A percentile compares a stretch with the other conserved stretches of the same genome.
Evolutionary conservation across 2,888 invertebrate species (phyloP).

Genomic region (Therioaphis trifolii): DNA sequence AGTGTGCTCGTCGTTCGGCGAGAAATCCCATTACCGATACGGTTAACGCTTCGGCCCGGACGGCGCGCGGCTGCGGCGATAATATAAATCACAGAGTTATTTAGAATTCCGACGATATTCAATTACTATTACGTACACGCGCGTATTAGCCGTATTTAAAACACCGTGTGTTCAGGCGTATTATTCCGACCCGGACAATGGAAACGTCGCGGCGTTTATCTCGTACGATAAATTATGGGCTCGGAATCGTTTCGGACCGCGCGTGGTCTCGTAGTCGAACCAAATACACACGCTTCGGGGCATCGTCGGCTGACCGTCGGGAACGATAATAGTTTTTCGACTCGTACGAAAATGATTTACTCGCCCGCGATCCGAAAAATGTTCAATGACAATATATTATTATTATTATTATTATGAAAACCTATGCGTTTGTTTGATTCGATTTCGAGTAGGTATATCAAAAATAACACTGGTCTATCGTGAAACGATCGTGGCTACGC

Average conservation of each 20-base stretch:
- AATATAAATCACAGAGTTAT: neutral
- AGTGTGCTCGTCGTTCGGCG: too few relatives aligned
- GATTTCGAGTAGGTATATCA: neutral
- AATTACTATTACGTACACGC: neutral
- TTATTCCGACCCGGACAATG: neutral
- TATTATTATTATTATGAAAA: neutral
- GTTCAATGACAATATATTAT: too few relatives aligned
- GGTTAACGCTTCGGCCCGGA: too few relatives aligned
- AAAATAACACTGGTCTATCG: neutral
- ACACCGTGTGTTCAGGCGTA: neutral
- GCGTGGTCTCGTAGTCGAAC: neutral
- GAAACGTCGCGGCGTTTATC: neutral
- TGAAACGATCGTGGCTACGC: neutral
- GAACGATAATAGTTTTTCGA: too few relatives aligned
- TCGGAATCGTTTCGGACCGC: neutral
- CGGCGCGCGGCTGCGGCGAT: neutral
- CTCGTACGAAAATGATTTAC: too few relatives aligned
- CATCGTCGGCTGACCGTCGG: neutral
- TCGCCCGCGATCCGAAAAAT: too few relatives aligned
- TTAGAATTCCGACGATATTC: neutral
- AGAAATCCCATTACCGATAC: too few relatives aligned
- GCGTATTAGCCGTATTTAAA: neutral
- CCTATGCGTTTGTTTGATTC: neutral
- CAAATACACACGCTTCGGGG: neutral
- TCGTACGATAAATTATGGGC: neutral